These are phyloP conservation scores for Sinotaia quadrata DNA, from an alignment of 2,888 invertebrate genomes.

Conservation along the genomic window DNA sequence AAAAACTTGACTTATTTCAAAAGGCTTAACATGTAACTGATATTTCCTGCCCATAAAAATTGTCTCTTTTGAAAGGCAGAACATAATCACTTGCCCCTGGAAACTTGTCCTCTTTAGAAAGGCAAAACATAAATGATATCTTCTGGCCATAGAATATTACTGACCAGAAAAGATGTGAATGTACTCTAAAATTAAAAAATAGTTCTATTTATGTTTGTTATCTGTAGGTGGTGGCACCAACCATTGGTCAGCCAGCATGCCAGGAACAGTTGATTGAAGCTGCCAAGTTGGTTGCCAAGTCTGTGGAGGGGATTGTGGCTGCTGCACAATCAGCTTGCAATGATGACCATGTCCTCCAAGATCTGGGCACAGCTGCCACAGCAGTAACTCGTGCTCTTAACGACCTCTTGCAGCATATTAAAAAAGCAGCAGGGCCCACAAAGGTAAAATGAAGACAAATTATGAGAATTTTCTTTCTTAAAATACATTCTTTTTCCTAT, in stretches of 20 bases:
- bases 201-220: neutral
- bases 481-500: too few species aligned
- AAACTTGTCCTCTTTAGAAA: too few species aligned
- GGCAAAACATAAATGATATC: too few species aligned
- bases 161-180: neutral
- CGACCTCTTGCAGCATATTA: constrained; percentile 90
- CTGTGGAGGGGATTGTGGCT: constrained; percentile 90
- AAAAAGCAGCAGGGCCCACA: constrained; percentile 74
- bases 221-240: constrained; percentile 77
- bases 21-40: too few species aligned
- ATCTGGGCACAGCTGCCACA: constrained; percentile 87
- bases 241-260: constrained; percentile 76
- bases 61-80: too few species aligned
- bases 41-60: too few species aligned
- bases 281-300: constrained; percentile 91
- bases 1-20: too few species aligned
- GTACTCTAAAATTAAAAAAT: too few species aligned
- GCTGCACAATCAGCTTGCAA: constrained; percentile 77
- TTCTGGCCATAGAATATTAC: neutral
- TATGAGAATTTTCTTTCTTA: too few species aligned
- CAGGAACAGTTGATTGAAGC: constrained; percentile 93
- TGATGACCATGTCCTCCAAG: constrained; percentile 81
- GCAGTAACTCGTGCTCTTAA: constrained; percentile 91
- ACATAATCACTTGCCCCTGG: too few species aligned
- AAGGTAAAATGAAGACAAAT: too few species aligned